Percentiles rank a stretch among this genome's conserved stretches.
Conservation (phyloP, 2,888 invertebrate genomes). For the Ichneumoninae sp. region DNA sequence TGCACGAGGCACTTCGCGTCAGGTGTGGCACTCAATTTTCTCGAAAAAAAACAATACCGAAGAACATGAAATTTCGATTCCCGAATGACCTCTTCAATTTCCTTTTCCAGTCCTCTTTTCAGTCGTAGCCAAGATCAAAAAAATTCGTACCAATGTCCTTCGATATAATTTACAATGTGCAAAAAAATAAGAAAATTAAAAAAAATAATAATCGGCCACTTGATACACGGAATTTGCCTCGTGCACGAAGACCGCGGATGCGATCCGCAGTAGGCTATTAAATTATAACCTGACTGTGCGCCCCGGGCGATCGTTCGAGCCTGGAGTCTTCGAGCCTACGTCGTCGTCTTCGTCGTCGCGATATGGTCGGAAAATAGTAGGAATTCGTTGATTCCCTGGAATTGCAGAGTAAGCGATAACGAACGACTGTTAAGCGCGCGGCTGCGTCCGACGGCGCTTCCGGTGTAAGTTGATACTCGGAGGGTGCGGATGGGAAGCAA, state of each 20-base stretch:
- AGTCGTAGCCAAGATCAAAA: not conserved
- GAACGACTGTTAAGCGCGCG: slow-evolving; percentile 7
- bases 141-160: not conserved
- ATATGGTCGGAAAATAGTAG: slow-evolving; percentile 1
- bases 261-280: slow-evolving; percentile 22
- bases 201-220: not conserved
- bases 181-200: not conserved
- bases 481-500: slow-evolving; percentile 16
- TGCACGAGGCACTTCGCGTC: slow-evolving; percentile 1
- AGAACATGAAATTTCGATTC: not conserved
- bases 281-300: not conserved
- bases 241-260: not conserved
- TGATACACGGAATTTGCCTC: not conserved
- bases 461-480: slow-evolving; percentile 38
- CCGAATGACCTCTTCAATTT: not conserved
- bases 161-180: not conserved
- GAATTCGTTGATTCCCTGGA: slow-evolving; percentile 16
- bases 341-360: slow-evolving; percentile 39
- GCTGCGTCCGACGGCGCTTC: slow-evolving; percentile 11
- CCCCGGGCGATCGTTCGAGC: slow-evolving; percentile 15
- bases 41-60: not conserved
- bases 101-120: not conserved
- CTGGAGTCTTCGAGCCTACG: not conserved
- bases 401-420: slow-evolving; percentile 23
- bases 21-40: not conserved